Percentiles rank a stretch among this genome's conserved stretches.
phyloP scores from a whole-genome alignment of 2,797 vertebrate genomes.

The Brachyrhaphis roseni region DNA sequence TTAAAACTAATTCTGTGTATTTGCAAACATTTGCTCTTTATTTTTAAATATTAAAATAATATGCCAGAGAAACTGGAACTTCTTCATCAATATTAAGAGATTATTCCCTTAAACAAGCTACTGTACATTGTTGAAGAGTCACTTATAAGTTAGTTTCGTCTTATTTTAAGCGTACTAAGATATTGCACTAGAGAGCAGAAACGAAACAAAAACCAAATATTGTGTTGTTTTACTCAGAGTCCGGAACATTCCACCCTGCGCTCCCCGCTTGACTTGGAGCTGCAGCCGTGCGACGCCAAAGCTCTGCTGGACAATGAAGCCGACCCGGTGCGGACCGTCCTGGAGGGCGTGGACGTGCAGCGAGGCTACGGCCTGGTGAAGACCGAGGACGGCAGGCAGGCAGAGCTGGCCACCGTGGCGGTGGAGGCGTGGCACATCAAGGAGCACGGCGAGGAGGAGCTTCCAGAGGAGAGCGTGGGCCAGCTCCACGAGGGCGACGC shows the following conservation, averaged over 20 bases:
- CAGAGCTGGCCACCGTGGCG: constrained; percentile 75
- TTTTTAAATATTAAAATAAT: no score
- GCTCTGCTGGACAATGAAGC: constrained; percentile 71
- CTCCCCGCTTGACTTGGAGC: constrained; percentile 66
- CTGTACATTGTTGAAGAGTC: no score
- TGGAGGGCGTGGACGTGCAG: constrained; percentile 83
- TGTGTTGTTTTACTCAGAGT: constrained; percentile 51
- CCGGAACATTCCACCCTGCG: constrained; percentile 50
- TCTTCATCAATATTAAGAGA: no score
- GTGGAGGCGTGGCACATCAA: constrained; percentile 84
- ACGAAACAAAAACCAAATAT: background rate
- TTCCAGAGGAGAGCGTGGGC: constrained; percentile 75
- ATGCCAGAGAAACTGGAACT: no score
- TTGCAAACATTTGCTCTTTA: no score
- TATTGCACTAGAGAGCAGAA: background rate
- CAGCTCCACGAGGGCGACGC: constrained; percentile 83
- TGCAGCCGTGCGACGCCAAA: constrained; percentile 77
- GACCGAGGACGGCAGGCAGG: constrained; percentile 79
- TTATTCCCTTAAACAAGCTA: no score
- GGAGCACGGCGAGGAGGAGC: constrained; percentile 81
- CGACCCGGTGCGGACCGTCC: constrained; percentile 54
- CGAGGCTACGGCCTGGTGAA: constrained; percentile 80
- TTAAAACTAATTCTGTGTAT: no score
- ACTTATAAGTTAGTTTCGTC: no score
- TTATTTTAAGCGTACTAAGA: no score